Conservation (phyloP, 2,113 vertebrate species). For the Caranx ignobilis region DNA sequence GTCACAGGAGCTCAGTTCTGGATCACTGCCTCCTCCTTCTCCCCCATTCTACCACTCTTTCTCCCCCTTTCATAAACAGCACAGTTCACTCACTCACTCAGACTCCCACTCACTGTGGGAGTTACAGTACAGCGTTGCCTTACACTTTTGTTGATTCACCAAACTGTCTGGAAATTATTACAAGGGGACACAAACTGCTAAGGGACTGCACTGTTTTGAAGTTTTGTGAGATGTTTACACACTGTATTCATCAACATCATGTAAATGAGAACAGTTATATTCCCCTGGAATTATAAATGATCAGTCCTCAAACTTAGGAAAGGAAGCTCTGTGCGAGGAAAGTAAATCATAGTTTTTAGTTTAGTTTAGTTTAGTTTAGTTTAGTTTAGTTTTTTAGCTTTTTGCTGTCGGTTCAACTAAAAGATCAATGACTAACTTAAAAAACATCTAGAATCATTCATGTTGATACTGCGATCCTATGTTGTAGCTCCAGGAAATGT, state of each 20-base stretch:
- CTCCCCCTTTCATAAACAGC: slow-evolving; percentile 33
- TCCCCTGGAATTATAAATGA: background rate
- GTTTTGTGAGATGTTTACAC: slow-evolving; percentile 3
- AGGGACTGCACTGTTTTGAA: slow-evolving; percentile 7
- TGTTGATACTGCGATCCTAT: background rate
- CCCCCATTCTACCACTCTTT: slow-evolving; percentile 13
- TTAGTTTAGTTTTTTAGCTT: no score
- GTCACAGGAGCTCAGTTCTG: slow-evolving; percentile 76
- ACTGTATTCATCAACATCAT: background rate
- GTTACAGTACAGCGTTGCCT: slow-evolving; percentile 1
- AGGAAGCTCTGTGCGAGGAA: background rate
- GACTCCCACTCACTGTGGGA: slow-evolving; percentile 9
- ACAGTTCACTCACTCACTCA: slow-evolving; percentile 16
- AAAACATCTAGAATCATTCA: no score
- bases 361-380: background rate
- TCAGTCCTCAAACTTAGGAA: background rate
- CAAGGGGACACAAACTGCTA: background rate
- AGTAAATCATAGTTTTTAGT: background rate
- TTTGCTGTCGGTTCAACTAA: background rate
- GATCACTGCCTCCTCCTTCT: slow-evolving; percentile 64
- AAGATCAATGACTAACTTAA: background rate
- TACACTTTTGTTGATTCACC: slow-evolving; percentile 12
- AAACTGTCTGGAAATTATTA: slow-evolving; percentile 25
- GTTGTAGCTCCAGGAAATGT: background rate
- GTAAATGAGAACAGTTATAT: background rate